Base-by-base conservation (phyloP, 2,888 invertebrate species). In the Thalpophila matura region DNA sequence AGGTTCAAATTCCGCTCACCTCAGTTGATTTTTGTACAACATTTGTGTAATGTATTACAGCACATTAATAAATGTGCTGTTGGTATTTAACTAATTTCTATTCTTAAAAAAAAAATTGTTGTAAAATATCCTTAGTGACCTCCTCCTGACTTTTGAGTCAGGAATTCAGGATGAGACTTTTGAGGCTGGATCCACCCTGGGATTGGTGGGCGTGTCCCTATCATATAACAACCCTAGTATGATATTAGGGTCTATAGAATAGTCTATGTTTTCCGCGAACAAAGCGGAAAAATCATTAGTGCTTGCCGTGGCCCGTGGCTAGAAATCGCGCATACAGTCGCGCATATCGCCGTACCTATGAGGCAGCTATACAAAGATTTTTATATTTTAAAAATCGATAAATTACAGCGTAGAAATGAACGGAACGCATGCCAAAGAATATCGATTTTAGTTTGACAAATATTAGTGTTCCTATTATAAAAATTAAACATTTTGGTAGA, bases 381-480 rank as follows among this genome's bases (percentile, higher is more conserved):
- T 45, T 45, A 50, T 27, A 12, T 40, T 14, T 6, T 9, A 18
- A 26, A 65, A 53, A 66, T 69, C 74, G 26, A 66, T 73, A 51
- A 3, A 14, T 18, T 70, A 31, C 33, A 31, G 29, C 46, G 12
- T 50, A 50, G 26, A 33, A 14, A 16, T 14, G 35, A 54, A 46
- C 37, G 45, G n/a, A 24, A 49, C 70, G 70, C 74, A 68, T 68
- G 74, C 40, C 45, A 45, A 45, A 68, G 10, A 49, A 38, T 54
- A 61, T 56, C 16, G 70, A 71, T 53, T 49, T 33, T 22, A 14
- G n/a, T 22, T 56, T 56, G 55, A 53, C 55, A 26, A 24, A 1
- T 6, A 4, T 10, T n/a, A 2, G 68, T 47, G 55, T 68, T 68
- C 6, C 7, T 9, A 6, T 0, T 18, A 3, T 14, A 20, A 61